Evolutionary conservation across 2,797 vertebrate genomes (phyloP).

Genomic region (Clamator glandarius): DNA sequence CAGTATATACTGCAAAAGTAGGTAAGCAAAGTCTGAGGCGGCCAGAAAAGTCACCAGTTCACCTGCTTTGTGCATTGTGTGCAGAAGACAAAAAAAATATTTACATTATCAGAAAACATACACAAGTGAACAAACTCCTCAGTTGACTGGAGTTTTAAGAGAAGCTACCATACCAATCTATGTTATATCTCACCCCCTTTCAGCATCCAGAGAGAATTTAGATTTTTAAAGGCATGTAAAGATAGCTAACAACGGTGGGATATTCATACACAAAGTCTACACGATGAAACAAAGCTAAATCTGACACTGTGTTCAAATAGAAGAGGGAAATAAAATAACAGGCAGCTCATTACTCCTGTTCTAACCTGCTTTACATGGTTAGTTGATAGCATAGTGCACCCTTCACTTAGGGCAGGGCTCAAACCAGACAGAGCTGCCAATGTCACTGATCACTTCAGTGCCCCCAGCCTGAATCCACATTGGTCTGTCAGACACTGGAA

Average conservation of each 20-base stretch:
- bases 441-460: conserved; percentile 63
- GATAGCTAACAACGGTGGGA: neutral
- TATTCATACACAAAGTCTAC: neutral
- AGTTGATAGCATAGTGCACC: conserved; percentile 1
- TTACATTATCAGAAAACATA: conserved; percentile 20
- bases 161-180: neutral
- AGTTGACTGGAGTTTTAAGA: neutral
- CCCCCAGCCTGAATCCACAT: conserved; percentile 69
- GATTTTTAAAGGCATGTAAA: neutral
- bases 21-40: conserved; percentile 42
- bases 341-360: neutral
- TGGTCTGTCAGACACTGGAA: conserved; percentile 69
- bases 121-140: conserved; percentile 38
- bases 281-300: neutral
- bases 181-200: conserved; percentile 32
- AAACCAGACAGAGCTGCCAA: conserved; percentile 68
- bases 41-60: conserved; percentile 10
- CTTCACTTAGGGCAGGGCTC: conserved; percentile 52
- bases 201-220: conserved; percentile 55
- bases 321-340: neutral
- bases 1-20: conserved; percentile 19
- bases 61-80: neutral
- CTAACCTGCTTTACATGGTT: conserved; percentile 19
- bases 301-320: neutral
- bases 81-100: neutral